These are phyloP conservation scores for Polyodon spathula DNA, from an alignment of 2,113 vertebrate genomes.

Conservation along the genomic window DNA sequence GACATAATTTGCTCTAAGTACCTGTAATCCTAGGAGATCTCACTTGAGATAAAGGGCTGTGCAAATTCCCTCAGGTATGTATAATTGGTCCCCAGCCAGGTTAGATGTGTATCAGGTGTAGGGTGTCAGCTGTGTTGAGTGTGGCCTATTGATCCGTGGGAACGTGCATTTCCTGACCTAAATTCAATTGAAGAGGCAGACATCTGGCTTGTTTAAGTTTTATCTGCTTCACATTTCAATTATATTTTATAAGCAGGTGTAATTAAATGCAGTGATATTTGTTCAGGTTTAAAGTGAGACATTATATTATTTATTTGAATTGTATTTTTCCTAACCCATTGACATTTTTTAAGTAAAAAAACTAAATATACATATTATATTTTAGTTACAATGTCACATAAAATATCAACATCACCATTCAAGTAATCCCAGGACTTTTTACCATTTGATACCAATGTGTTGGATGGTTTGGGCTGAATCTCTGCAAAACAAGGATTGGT, in stretches of 20 bases:
- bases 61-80: conserved; percentile 70
- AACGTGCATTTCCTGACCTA: conserved; percentile 49
- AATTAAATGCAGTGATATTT: conserved; percentile 5
- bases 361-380: no score
- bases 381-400: no score
- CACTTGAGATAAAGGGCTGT: conserved; percentile 61
- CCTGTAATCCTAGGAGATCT: conserved; percentile 86
- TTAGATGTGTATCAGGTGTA: conserved; percentile 70
- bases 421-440: no score
- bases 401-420: no score
- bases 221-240: conserved; percentile 54
- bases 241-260: conserved; percentile 22
- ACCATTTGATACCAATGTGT: no score
- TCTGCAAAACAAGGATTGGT: no score
- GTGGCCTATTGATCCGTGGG: conserved; percentile 72
- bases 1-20: conserved; percentile 89
- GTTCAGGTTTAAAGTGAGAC: conserved; percentile 11
- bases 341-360: no score
- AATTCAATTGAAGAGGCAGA: conserved; percentile 57
- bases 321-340: no score
- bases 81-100: conserved; percentile 60
- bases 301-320: neutral
- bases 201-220: conserved; percentile 46
- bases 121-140: conserved; percentile 67
- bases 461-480: no score